These are phyloP conservation scores for Centroberyx gerrardi DNA, from an alignment of 2,797 vertebrate genomes.

Conservation along the genomic window DNA sequence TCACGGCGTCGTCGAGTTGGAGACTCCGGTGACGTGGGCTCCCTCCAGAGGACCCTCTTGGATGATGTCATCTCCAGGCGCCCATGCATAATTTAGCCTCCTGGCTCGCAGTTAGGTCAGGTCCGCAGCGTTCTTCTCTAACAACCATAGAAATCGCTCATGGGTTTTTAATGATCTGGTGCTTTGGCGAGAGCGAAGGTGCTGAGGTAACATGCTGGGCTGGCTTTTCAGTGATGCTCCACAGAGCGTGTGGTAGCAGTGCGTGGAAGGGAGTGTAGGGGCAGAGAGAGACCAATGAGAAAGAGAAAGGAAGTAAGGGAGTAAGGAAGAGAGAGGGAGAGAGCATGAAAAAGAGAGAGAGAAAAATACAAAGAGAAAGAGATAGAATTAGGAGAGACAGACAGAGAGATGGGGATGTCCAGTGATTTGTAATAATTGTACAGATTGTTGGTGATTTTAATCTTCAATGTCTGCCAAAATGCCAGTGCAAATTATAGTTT, in stretches of 20 bases:
- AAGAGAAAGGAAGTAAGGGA: background rate
- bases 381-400: no score
- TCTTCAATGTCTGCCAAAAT: no score
- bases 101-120: conserved; percentile 46
- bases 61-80: conserved; percentile 62
- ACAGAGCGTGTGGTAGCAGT: background rate
- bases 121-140: conserved; percentile 32
- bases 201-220: conserved; percentile 40
- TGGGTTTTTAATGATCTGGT: conserved; percentile 68
- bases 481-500: no score
- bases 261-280: background rate
- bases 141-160: conserved; percentile 47
- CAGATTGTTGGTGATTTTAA: no score
- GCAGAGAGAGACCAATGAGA: background rate
- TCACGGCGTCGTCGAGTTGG: background rate
- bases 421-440: no score
- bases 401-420: no score
- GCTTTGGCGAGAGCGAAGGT: conserved; percentile 15
- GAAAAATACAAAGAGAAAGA: background rate
- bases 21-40: conserved; percentile 16
- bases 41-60: conserved; percentile 16
- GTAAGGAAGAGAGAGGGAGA: background rate
- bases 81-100: conserved; percentile 61
- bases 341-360: background rate
- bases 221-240: background rate